phyloP scores from a whole-genome alignment of 37 sponge, comb jelly and placozoan genomes.

The Diacarnus erythraeanus region DNA sequence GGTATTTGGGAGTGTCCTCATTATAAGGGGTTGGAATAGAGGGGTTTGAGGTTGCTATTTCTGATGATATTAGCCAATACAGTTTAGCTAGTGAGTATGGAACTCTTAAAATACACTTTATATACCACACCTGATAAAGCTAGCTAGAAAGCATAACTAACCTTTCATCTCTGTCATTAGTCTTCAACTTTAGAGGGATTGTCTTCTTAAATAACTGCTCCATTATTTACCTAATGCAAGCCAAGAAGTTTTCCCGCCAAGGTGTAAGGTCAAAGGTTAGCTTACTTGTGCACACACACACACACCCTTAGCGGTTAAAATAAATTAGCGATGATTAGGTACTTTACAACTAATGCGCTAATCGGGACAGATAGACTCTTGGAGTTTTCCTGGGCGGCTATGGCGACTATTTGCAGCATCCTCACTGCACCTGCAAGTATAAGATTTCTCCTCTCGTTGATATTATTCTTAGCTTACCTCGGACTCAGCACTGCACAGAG shows the following conservation, averaged over 20 bases:
- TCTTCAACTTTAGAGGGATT: slow-evolving; percentile 52
- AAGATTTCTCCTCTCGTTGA: too few species aligned
- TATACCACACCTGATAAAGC: not conserved
- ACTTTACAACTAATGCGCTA: not conserved
- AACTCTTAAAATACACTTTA: not conserved
- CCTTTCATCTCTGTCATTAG: slow-evolving; percentile 72
- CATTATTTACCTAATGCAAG: slow-evolving; percentile 30
- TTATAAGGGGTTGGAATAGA: too few species aligned
- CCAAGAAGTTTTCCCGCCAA: slow-evolving; percentile 11
- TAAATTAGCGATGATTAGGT: too few species aligned
- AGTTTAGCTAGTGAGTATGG: too few species aligned
- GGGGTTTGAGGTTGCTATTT: too few species aligned
- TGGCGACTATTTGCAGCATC: not conserved
- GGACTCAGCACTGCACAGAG: not conserved
- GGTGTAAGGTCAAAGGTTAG: slow-evolving; percentile 8
- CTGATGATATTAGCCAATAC: too few species aligned
- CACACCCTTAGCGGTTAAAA: too few species aligned
- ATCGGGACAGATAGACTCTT: too few species aligned
- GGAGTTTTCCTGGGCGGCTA: not conserved
- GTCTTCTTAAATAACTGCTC: slow-evolving; percentile 73
- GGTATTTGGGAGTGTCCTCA: too few species aligned
- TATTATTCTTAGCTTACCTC: too few species aligned
- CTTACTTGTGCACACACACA: too few species aligned
- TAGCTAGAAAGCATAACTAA: not conserved
- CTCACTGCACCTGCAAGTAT: too few species aligned